Base-by-base conservation (phyloP, 2,113 vertebrate genomes). In the Meles meles region DNA sequence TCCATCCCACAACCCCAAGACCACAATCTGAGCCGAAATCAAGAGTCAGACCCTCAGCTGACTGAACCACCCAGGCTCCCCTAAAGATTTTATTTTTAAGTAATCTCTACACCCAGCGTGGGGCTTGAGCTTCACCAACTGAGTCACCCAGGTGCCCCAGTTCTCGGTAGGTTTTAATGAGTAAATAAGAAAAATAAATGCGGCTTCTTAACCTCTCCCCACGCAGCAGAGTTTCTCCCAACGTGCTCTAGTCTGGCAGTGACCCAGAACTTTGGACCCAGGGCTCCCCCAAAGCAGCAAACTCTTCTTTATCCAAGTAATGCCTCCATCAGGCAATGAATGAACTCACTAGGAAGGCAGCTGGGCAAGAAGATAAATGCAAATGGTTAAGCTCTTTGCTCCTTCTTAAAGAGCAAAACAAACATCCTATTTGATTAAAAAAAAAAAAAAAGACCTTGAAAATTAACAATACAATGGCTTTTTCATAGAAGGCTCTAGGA, bases 401-500 rank as follows among this genome's bases (percentile, higher is more conserved):
- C 49, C 87, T 94, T 81, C 93, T 94, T 95, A 83, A 94, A 89
- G 72, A 91, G 88, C 80, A 97, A 95, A 97, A 69, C 94, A 96
- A 98, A 96, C 79, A 97, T 91, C 67, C 89, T 61, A 87, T 89
- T 97, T 61, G 47, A 49, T 39, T 90, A 25, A 82, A 89, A 86
- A 89, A 63, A 91, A 97, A 76, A 63, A 91, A 97, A 76, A 63
- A 92, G 81, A 90, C 31, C 20, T 92, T 95, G 86, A 72, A 89
- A 55, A 71, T 90, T 89, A 93, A 93, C 88, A 97, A 90, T 88
- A 91, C 88, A 96, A 79, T 93, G 77, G 72, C 65, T 93, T 96
- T 97, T 95, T 95, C 94, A 79, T 95, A 37, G 82, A 93, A 85
- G 52, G 39, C 86, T 97, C 93, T 93, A 97, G 97, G 97, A 98